Evolutionary conservation across 2,797 vertebrate species (phyloP).

Genomic region (Simalia tracyae): DNA sequence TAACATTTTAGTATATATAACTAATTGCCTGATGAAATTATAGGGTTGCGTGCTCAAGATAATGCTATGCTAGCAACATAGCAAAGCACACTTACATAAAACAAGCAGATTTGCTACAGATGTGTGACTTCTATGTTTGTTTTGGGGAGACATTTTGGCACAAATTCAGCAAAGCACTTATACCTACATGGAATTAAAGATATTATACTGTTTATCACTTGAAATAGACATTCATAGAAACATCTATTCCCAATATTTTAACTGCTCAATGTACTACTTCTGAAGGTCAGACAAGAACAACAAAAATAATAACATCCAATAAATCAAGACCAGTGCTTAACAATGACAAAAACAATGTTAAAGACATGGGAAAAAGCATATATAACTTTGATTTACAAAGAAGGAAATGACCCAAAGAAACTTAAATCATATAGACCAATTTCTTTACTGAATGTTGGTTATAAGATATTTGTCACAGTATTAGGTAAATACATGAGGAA

Average conservation of each 20-base stretch:
- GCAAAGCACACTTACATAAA: neutral
- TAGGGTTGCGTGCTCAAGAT: neutral
- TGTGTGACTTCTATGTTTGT: neutral
- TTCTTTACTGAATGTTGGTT: neutral
- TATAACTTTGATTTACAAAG: neutral
- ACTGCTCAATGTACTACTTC: neutral
- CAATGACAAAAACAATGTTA: neutral
- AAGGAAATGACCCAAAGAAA: neutral
- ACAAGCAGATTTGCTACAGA: neutral
- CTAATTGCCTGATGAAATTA: neutral
- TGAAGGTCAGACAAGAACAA: neutral
- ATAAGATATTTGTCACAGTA: neutral
- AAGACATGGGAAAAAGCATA: neutral
- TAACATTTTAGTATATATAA: neutral
- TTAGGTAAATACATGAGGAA: neutral
- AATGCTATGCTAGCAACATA: neutral
- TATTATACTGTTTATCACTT: neutral
- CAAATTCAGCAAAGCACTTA: conserved; percentile 25
- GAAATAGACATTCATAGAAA: neutral
- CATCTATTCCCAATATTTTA: neutral
- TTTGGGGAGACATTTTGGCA: conserved; percentile 2
- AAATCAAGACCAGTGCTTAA: neutral
- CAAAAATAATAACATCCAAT: neutral
- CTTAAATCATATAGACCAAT: neutral
- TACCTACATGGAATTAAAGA: conserved; percentile 17